phyloP scores from a whole-genome alignment of 2,888 invertebrate species.

The Drosophila barbarae region DNA sequence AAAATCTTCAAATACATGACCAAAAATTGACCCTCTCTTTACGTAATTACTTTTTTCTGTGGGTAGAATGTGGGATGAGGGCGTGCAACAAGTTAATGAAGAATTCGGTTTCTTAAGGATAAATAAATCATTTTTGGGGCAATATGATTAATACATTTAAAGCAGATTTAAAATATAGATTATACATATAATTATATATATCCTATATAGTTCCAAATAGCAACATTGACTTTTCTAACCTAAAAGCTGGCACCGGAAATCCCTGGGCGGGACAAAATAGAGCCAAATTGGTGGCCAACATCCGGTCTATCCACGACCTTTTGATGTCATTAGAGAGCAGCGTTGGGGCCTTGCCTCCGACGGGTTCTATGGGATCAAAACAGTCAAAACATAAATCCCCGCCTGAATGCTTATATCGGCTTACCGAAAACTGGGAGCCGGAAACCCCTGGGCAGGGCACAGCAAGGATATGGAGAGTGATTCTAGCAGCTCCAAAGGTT shows the following conservation, averaged over 20 bases:
- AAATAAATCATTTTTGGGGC: too few relatives aligned
- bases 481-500: conserved; percentile 73
- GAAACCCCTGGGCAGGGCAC: conserved; percentile 88
- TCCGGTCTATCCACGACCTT: conserved; percentile 81
- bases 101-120: neutral
- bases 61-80: neutral
- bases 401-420: conserved; percentile 48
- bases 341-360: conserved; percentile 82
- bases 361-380: conserved; percentile 60
- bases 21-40: neutral
- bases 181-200: neutral
- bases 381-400: conserved; percentile 45
- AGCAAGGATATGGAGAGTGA: conserved; percentile 80
- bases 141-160: neutral
- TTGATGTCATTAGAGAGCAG: conserved; percentile 81
- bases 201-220: neutral
- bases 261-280: conserved; percentile 89
- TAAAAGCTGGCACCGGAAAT: conserved; percentile 85
- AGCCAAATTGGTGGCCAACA: conserved; percentile 83
- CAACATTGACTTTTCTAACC: conserved; percentile 78
- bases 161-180: neutral
- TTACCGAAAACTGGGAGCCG: conserved; percentile 86
- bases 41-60: neutral
- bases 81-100: neutral
- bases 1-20: too few relatives aligned